Evolutionary conservation across 2,888 invertebrate species (phyloP), one percentile per base, ranked within the genome.

Genomic region (Eudasyphora cyanicolor): DNA sequence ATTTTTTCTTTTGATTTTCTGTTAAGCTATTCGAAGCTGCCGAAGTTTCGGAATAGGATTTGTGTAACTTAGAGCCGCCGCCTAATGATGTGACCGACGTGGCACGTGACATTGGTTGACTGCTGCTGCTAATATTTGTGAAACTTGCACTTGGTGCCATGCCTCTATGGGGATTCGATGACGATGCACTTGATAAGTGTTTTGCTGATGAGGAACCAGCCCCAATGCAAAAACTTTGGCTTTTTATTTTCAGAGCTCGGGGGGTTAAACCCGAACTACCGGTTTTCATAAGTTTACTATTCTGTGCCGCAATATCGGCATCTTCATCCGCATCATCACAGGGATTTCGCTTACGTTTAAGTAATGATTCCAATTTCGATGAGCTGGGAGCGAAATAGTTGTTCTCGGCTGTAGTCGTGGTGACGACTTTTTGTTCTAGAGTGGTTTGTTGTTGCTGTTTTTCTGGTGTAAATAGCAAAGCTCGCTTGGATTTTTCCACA

Each of bases 401-500:
- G 7, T 78, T 19, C 38, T 35, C 38, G 71, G 76, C 49, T 64
- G 73, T 75, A 27, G 27, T 1, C 8, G 62, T n/a, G n/a, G n/a
- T n/a, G n/a, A n/a, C n/a, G n/a, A n/a, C 14, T 62, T 62, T 76
- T 42, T 45, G 73, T 51, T 71, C 69, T 42, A 74, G 19, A n/a
- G 70, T 29, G 14, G 70, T 0, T 85, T 86, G 32, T 79, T 86
- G 38, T 67, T 82, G 21, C 54, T 81, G 74, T 86, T 93, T 93
- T 0, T 92, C 92, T 0, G 95, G 95, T 0, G 95, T 95, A 3
- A 96, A 96, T 0, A 96, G 89, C 10, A 84, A 21, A 0, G 94
- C 94, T 6, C 96, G 93, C 87, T 95, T 96, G 0, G 95, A 95
- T 85, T 93, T 94, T 89, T 94, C 93, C 5, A 93, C 90, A 87